These are phyloP conservation scores for Oxytorus armatus DNA, from an alignment of 2,888 invertebrate species.

Conservation along the genomic window DNA sequence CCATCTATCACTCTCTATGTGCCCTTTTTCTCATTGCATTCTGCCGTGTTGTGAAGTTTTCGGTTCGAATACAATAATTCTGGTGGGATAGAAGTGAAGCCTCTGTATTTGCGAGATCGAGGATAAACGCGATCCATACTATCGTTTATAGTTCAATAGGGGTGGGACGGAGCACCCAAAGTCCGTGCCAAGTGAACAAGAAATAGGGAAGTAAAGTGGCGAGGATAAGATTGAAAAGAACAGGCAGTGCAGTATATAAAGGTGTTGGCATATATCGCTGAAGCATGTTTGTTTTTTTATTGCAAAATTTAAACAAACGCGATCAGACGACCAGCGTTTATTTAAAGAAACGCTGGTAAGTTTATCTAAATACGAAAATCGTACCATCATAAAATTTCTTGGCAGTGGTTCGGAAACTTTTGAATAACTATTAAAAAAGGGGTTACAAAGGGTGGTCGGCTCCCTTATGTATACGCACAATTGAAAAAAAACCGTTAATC, in stretches of 20 bases:
- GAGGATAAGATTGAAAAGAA: constrained; percentile 8
- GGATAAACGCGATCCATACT: constrained; percentile 35
- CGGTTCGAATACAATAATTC: constrained; percentile 32
- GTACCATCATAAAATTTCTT: too few relatives aligned
- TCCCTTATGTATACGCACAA: too few relatives aligned
- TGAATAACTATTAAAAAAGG: too few relatives aligned
- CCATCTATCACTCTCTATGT: constrained; percentile 51
- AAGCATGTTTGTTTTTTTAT: constrained; percentile 15
- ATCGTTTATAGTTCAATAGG: constrained; percentile 24
- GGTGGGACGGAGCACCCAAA: neutral
- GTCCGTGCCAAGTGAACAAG: neutral
- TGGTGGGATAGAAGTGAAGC: neutral
- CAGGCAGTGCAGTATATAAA: constrained; percentile 12
- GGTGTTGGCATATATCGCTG: constrained; percentile 29
- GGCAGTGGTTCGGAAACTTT: too few relatives aligned
- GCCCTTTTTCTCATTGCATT: constrained; percentile 64
- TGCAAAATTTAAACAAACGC: constrained; percentile 31
- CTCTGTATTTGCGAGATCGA: neutral
- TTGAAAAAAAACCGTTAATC: too few relatives aligned
- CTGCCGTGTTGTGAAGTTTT: constrained; percentile 38
- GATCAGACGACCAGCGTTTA: neutral
- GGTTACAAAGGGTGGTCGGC: too few relatives aligned
- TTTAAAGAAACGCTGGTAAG: too few relatives aligned
- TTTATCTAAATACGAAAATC: too few relatives aligned
- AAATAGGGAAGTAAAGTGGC: constrained; percentile 7